phyloP scores from a whole-genome alignment of 1,140 invertebrate species.

The Cydia amplana region DNA sequence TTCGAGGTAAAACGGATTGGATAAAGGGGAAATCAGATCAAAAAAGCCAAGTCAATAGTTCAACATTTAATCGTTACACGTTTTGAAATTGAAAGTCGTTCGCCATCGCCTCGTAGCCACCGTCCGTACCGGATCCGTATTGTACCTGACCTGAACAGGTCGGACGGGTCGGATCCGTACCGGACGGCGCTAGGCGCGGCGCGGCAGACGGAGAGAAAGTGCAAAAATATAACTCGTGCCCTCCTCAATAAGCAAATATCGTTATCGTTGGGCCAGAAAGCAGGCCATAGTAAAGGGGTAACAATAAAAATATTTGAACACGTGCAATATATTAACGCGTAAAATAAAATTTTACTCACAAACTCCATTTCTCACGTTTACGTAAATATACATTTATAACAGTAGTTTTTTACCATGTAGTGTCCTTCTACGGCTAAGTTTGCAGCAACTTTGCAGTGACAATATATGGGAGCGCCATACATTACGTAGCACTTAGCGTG shows the following conservation, averaged over 20 bases:
- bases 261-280: neutral
- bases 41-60: conserved; percentile 54
- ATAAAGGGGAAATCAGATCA: conserved; percentile 35
- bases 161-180: neutral
- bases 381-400: no score
- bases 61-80: conserved; percentile 72
- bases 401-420: no score
- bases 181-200: conserved; percentile 1
- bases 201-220: conserved; percentile 32
- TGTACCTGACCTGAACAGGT: neutral
- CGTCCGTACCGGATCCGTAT: conserved; percentile 9
- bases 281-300: neutral
- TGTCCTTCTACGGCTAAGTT: no score
- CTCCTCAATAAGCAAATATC: conserved; percentile 21
- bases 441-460: no score
- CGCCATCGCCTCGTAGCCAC: conserved; percentile 1
- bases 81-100: conserved; percentile 62
- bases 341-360: neutral
- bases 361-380: neutral
- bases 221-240: conserved; percentile 35
- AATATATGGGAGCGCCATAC: no score
- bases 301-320: neutral
- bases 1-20: neutral
- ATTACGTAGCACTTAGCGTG: no score
- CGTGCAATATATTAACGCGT: neutral